Evolutionary conservation across 1,140 invertebrate species (phyloP).

Genomic region (Eufriesea mexicana): DNA sequence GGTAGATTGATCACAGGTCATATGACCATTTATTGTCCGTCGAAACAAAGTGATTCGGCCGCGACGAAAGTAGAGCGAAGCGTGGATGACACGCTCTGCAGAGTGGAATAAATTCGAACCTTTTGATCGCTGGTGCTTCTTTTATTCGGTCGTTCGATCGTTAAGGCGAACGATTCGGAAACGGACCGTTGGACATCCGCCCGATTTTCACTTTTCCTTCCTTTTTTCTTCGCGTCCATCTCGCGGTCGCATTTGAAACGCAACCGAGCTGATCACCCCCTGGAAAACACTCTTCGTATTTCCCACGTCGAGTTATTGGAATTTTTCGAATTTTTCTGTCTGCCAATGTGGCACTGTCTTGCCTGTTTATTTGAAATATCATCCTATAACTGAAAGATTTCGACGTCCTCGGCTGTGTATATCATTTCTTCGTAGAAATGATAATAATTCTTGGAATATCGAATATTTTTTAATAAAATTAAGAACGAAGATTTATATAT

Average conservation of each 20-base stretch:
- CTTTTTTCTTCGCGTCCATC: not conserved
- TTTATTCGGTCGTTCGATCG: conserved; percentile 53
- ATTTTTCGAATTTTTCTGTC: too few species aligned
- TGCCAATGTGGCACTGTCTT: too few species aligned
- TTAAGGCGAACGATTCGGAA: conserved; percentile 50
- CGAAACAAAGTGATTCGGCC: conserved; percentile 65
- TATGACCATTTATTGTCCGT: conserved; percentile 51
- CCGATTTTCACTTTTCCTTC: not conserved
- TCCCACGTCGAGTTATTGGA: too few species aligned
- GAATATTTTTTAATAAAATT: too few species aligned
- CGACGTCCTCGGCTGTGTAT: too few species aligned
- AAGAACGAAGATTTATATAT: too few species aligned
- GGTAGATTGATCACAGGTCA: conserved; percentile 57
- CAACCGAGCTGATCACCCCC: not conserved
- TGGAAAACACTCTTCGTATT: too few species aligned
- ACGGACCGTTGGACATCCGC: conserved; percentile 2
- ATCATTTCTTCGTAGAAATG: too few species aligned
- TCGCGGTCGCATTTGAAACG: not conserved
- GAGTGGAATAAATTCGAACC: conserved; percentile 65
- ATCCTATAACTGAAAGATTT: too few species aligned
- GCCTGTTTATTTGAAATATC: too few species aligned
- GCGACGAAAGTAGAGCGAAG: conserved; percentile 53
- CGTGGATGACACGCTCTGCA: conserved; percentile 52
- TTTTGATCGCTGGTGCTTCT: conserved; percentile 58
- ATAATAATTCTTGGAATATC: too few species aligned